Percentiles rank a stretch among this genome's conserved stretches.
Conservation (phyloP, 1,140 invertebrate genomes). For the Charaxes varanes region DNA sequence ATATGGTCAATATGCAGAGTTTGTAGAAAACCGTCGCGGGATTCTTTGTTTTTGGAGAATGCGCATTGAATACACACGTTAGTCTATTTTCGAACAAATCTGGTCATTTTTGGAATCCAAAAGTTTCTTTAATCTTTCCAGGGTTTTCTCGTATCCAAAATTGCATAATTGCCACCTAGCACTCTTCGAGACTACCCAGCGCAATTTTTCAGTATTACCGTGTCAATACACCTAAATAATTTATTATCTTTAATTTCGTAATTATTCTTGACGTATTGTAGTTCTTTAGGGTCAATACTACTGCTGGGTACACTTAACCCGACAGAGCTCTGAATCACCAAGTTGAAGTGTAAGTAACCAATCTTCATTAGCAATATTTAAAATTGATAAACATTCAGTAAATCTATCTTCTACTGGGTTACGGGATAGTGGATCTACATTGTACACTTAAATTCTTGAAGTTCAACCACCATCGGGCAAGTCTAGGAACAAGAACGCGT, state of each 20-base stretch:
- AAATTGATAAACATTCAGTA: neutral
- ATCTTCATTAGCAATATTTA: neutral
- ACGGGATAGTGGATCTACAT: neutral
- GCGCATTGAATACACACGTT: slow-evolving; percentile 27
- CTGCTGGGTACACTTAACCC: slow-evolving; percentile 10
- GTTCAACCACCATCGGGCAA: slow-evolving; percentile 44
- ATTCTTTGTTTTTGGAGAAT: slow-evolving; percentile 16
- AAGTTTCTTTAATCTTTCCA: slow-evolving; percentile 22
- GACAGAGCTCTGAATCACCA: slow-evolving; percentile 9
- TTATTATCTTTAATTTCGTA: slow-evolving; percentile 21
- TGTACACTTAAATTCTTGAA: slow-evolving; percentile 38
- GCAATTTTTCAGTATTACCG: slow-evolving; percentile 11
- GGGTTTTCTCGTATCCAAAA: slow-evolving; percentile 22
- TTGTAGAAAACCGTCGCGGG: slow-evolving; percentile 19
- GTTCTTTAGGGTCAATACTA: slow-evolving; percentile 11
- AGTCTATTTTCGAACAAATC: slow-evolving; percentile 29
- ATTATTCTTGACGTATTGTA: slow-evolving; percentile 21
- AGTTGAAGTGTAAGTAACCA: slow-evolving; percentile 16
- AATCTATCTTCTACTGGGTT: neutral
- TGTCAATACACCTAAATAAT: slow-evolving; percentile 13
- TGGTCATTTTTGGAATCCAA: slow-evolving; percentile 29
- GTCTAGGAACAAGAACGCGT: slow-evolving; percentile 33
- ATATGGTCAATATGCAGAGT: slow-evolving; percentile 27
- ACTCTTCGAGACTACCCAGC: slow-evolving; percentile 23
- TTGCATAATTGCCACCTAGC: slow-evolving; percentile 19